These are phyloP conservation scores for Bovichtus variegatus DNA, from an alignment of 2,797 vertebrate species.

Conservation along the genomic window DNA sequence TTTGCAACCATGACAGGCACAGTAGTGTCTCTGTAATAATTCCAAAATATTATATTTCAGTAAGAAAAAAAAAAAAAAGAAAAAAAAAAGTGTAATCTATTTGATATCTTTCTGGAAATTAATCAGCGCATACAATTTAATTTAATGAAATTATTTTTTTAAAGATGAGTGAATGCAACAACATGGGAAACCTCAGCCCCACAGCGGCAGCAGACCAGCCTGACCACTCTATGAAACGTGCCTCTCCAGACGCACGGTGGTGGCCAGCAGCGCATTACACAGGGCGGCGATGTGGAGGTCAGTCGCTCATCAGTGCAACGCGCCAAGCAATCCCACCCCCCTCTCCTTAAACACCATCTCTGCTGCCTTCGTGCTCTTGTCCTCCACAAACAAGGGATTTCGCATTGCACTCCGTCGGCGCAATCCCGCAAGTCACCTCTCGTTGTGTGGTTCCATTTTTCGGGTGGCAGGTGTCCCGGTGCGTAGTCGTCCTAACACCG, in stretches of 20 bases:
- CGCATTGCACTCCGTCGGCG: constrained; percentile 22
- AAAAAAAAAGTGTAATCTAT: not conserved
- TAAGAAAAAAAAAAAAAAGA: too few species aligned
- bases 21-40: not conserved
- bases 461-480: constrained; percentile 56
- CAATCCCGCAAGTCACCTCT: constrained; percentile 62
- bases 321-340: constrained; percentile 3
- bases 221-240: constrained; percentile 48
- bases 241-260: constrained; percentile 59
- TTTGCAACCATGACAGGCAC: not conserved
- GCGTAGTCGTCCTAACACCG: constrained; percentile 51
- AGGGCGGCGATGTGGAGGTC: constrained; percentile 69
- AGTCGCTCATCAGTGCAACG: constrained; percentile 44
- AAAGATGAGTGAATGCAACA: not conserved
- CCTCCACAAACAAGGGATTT: constrained; percentile 32
- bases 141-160: too few species aligned
- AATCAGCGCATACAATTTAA: not conserved
- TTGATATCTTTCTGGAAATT: not conserved
- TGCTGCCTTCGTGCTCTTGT: not conserved
- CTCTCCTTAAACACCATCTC: not conserved
- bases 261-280: constrained; percentile 33
- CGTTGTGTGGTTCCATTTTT: constrained; percentile 7
- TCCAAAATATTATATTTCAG: not conserved
- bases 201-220: constrained; percentile 9
- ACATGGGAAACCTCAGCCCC: not conserved